A percentile compares a stretch with the other conserved stretches of the same genome.
phyloP scores from a whole-genome alignment of 2,888 invertebrate species.

The Augiades crinisus region DNA sequence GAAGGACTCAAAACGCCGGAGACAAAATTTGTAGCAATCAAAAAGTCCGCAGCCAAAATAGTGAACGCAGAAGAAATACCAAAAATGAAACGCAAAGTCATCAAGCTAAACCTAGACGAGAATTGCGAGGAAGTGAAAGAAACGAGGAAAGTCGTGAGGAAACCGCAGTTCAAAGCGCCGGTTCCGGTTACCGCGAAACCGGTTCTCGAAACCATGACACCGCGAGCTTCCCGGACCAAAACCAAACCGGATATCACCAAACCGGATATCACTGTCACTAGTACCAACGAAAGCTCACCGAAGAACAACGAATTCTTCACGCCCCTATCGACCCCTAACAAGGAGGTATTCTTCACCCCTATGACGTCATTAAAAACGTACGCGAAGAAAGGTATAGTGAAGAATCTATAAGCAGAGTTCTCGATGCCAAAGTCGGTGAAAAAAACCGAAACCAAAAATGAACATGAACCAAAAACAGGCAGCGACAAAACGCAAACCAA shows the following conservation, averaged over 20 bases:
- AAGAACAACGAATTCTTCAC: constrained; percentile 49
- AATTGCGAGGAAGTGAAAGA: constrained; percentile 40
- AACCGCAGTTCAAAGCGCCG: constrained; percentile 59
- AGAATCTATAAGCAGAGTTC: constrained; percentile 63
- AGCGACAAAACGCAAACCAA: not conserved
- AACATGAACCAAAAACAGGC: constrained; percentile 11
- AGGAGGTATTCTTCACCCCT: constrained; percentile 62
- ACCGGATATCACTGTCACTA: too few relatives aligned
- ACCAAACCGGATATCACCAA: constrained; percentile 32
- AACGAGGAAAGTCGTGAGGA: constrained; percentile 28
- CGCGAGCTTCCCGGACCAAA: constrained; percentile 38
- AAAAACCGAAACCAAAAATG: constrained; percentile 24
- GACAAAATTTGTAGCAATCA: constrained; percentile 39
- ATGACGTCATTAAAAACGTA: constrained; percentile 57
- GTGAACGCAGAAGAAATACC: constrained; percentile 61
- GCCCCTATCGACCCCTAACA: constrained; percentile 43
- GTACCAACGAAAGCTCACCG: constrained; percentile 40
- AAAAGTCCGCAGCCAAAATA: constrained; percentile 35
- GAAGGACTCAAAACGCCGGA: constrained; percentile 48
- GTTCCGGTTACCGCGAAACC: constrained; percentile 49
- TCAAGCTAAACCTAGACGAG: constrained; percentile 57
- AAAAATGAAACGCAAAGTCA: constrained; percentile 46
- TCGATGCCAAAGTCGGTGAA: constrained; percentile 41
- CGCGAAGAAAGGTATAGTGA: constrained; percentile 49
- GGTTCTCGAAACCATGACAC: constrained; percentile 53